Evolutionary conservation across 2,797 vertebrate species (phyloP).

Genomic region (Cygnus olor): DNA sequence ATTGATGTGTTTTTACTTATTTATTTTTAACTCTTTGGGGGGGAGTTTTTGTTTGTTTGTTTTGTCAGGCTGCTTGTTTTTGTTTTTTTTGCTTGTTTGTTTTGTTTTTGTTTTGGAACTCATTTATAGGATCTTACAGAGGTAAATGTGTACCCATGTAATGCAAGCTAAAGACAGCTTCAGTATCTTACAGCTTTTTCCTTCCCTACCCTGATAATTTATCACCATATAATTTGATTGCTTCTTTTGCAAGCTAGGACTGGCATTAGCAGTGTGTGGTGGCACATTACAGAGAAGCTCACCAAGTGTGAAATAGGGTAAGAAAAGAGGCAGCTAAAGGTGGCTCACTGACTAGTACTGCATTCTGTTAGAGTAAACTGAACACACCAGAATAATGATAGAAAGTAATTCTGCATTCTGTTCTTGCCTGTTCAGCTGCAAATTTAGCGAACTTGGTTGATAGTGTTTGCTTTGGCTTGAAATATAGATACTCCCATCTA

Average conservation of each 20-base stretch:
- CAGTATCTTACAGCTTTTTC: neutral
- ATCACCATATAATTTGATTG: neutral
- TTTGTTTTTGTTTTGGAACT: neutral
- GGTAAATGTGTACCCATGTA: neutral
- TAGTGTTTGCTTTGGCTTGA: slow-evolving; percentile 16
- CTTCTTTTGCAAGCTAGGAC: neutral
- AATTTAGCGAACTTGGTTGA: neutral
- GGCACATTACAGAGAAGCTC: slow-evolving; percentile 33
- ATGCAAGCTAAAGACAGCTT: neutral
- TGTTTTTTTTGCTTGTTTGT: no score
- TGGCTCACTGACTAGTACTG: neutral
- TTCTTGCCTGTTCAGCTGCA: slow-evolving; percentile 23
- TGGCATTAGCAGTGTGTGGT: slow-evolving; percentile 12
- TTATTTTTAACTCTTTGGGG: neutral
- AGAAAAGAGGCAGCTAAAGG: slow-evolving; percentile 35
- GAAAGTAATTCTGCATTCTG: neutral
- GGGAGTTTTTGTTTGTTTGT: neutral
- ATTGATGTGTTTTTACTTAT: neutral
- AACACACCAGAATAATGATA: neutral
- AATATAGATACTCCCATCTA: neutral
- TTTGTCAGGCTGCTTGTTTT: no score
- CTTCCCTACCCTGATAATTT: neutral
- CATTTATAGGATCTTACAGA: neutral
- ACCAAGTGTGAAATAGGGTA: slow-evolving; percentile 38
- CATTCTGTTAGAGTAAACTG: neutral